Evolutionary conservation across 2,797 vertebrate genomes (phyloP), one percentile per base, ranked within the genome.

Genomic region (Falco novaeseelandiae): DNA sequence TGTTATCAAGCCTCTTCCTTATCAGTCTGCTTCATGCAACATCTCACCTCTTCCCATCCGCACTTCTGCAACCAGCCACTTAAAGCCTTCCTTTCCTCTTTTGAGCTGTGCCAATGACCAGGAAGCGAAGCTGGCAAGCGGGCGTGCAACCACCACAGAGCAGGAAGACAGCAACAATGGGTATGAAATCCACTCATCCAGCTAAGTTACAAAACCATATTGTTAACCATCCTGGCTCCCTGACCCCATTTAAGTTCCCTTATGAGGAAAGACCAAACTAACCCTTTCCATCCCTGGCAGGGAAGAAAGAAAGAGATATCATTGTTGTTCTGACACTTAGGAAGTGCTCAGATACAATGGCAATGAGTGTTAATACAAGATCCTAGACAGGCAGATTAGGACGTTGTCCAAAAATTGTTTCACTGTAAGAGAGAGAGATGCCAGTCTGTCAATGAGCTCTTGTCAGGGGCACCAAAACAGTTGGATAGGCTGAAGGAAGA

Each of bases 141-240:
- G 93, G 63, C 3, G 4, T 57, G 82, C 82, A 85, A 44, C 83
- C 74, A 90, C 81, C 89, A 61, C 86, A 82, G 72, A 74, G 94
- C 97, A 96, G 96, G 95, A 96, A 96, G 88, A 94, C 93, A 89
- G 87, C 85, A 96, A 96, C 96, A 96, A 96, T 89, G 88, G 86
- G 61, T 89, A 90, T 22, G 71, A 96, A 96, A 92, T 92, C 91
- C 96, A 94, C 90, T 93, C 96, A 89, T 72, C 83, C 67, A 95
- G 77, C 78, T 65, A 44, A 89, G 73, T 90, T 84, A 94, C 90
- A 95, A 93, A 96, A 87, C 78, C 74, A 48, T 80, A 97, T 95
- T 96, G 95, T 96, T 92, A 94, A 90, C 91, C 84, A 93, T 58
- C 79, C 83, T 89, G 92, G 77, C 78, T 96, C 77, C 59, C 90